Percentiles rank a stretch among this genome's conserved stretches.
phyloP scores from a whole-genome alignment of 1,140 invertebrate genomes.

The Cyclina sinensis region DNA sequence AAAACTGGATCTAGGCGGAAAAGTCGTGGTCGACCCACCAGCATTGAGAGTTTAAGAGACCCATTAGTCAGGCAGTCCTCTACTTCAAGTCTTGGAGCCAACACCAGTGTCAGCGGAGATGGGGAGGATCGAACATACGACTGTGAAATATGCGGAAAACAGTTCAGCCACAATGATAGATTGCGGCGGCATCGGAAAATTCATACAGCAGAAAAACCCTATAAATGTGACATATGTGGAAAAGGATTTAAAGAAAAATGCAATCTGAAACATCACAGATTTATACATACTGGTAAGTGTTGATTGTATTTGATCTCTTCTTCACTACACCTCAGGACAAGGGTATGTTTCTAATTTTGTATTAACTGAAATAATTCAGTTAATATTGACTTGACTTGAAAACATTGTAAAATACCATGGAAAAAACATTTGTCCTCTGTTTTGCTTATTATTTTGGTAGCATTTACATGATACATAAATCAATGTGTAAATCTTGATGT shows the following conservation, averaged over 20 bases:
- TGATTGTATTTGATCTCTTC: no score
- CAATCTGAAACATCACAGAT: constrained; percentile 82
- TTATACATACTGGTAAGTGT: constrained; percentile 87
- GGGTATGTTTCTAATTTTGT: no score
- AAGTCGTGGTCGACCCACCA: constrained; percentile 63
- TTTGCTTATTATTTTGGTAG: no score
- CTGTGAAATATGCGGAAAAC: constrained; percentile 67
- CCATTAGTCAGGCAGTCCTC: constrained; percentile 53
- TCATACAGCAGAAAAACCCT: constrained; percentile 64
- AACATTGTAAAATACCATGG: no score
- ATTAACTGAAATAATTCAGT: no score
- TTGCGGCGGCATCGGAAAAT: constrained; percentile 61
- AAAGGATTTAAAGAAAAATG: constrained; percentile 71
- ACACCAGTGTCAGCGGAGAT: constrained; percentile 37
- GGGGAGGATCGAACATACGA: constrained; percentile 57
- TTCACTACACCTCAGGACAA: no score
- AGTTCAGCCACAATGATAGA: constrained; percentile 64
- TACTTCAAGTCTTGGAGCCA: constrained; percentile 56
- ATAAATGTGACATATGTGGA: constrained; percentile 92
- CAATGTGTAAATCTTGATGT: no score
- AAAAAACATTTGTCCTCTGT: no score
- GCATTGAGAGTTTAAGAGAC: constrained; percentile 61
- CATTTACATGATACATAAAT: no score
- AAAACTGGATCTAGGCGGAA: constrained; percentile 57
- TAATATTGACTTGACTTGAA: no score